phyloP scores from a whole-genome alignment of 92 coral and sea anemone species.

The Zoanthus sociatus region DNA sequence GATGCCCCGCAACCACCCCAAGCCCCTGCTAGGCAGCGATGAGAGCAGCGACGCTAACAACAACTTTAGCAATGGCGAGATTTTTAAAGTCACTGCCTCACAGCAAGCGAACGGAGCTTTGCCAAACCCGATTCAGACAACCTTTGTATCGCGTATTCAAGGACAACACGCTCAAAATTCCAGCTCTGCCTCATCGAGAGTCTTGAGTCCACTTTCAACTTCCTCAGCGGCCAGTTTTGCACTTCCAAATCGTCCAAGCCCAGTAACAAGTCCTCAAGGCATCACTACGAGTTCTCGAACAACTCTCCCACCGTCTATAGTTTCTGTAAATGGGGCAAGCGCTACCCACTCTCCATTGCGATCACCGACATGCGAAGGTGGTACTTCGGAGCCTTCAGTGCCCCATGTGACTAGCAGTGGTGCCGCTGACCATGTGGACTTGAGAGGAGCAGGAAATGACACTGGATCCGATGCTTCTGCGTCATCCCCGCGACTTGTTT shows the following conservation, averaged over 20 bases:
- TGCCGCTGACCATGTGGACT: constrained; percentile 84
- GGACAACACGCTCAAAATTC: constrained; percentile 17
- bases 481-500: constrained; percentile 76
- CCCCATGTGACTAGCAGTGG: constrained; percentile 95
- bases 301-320: constrained; percentile 41
- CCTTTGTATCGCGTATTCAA: constrained; percentile 14
- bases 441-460: constrained; percentile 68
- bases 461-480: constrained; percentile 85
- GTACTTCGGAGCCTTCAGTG: constrained; percentile 77
- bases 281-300: constrained; percentile 56
- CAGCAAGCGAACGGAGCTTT: constrained; percentile 64
- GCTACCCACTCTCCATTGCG: constrained; percentile 72
- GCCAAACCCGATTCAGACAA: constrained; percentile 31
- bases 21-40: constrained; percentile 37
- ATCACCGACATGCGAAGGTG: constrained; percentile 66
- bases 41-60: constrained; percentile 76
- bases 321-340: constrained; percentile 21
- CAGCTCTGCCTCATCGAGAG: constrained; percentile 31
- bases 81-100: constrained; percentile 66
- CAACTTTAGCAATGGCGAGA: constrained; percentile 48
- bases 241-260: constrained; percentile 62
- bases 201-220: constrained; percentile 52
- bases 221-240: constrained; percentile 48
- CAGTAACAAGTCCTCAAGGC: constrained; percentile 56
- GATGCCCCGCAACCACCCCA: constrained; percentile 34